Evolutionary conservation across 2,888 invertebrate species (phyloP), one percentile per base, ranked within the genome.

Genomic region (Cerastis rubricosa): DNA sequence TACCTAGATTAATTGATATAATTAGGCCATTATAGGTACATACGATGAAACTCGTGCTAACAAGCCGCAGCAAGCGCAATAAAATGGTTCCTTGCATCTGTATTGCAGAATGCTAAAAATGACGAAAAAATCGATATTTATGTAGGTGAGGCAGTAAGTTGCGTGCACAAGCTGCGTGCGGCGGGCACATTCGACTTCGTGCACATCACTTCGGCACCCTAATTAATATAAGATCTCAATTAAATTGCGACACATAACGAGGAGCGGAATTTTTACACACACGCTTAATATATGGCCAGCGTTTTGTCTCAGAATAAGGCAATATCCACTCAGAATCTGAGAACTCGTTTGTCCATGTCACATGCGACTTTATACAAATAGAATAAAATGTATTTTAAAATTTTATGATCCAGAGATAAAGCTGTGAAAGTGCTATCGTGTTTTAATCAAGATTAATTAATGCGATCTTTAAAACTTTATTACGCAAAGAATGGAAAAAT

Each of bases 161-260:
- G 96, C 96, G 96, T 95, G 96, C 92, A 86, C 91, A 89, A 91
- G 90, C 93, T 96, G 96, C 96, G 96, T 96, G 96, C 92, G 95
- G 93, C 93, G 93, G 94, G 89, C 95, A 95, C 95, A 95, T 96
- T 95, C 94, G 92, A 92, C 90, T 91, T 91, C 91, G 90, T 91
- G 92, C 92, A 92, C 92, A 92, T 94, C 96, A 95, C 95, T 94
- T 95, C 91, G 93, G 91, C 94, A 93, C 94, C 93, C 96, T 96
- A 96, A 97, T 96, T 96, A 97, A 97, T 97, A 96, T 96, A 96
- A 96, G 96, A 96, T 97, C 97, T 97, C 97, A 97, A 97, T 97
- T 97, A 97, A 97, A 96, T 94, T 93, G 95, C 95, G 95, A 96
- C 96, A 96, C 94, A 95, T 95, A 95, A 95, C 93, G 94, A 95